Conservation (phyloP, 1,140 invertebrate species). For the Steinernema feltiae region DNA sequence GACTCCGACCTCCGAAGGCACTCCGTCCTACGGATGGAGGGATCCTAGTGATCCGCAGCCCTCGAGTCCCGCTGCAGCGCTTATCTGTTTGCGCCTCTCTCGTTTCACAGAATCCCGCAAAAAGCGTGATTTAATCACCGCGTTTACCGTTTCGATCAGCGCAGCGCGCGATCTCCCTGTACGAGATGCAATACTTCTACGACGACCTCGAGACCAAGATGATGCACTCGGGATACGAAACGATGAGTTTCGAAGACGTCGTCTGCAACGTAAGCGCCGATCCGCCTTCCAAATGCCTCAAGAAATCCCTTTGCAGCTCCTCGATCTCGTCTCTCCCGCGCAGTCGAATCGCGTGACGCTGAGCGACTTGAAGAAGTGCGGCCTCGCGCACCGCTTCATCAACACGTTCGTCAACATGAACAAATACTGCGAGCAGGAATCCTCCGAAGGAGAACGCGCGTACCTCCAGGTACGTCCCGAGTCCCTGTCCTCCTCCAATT, state of each 20-base stretch:
- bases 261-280: constrained; percentile 74
- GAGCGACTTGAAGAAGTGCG: constrained; percentile 83
- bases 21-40: background rate
- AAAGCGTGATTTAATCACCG: no score
- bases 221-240: constrained; percentile 88
- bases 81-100: no score
- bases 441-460: constrained; percentile 87
- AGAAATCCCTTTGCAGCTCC: constrained; percentile 71
- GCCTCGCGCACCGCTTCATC: constrained; percentile 79
- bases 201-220: constrained; percentile 94
- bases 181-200: constrained; percentile 98
- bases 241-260: constrained; percentile 90
- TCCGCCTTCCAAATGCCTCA: constrained; percentile 26
- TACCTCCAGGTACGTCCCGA: constrained; percentile 67
- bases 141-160: no score
- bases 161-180: constrained; percentile 92
- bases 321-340: constrained; percentile 89
- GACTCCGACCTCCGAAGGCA: constrained; percentile 3
- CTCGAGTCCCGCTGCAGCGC: background rate
- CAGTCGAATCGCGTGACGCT: constrained; percentile 68
- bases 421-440: constrained; percentile 97
- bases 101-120: no score
- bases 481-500: background rate
- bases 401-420: constrained; percentile 99
- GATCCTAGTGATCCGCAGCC: background rate